Evolutionary conservation across 1,140 invertebrate species (phyloP).

Genomic region (Euura saliciscinereae): DNA sequence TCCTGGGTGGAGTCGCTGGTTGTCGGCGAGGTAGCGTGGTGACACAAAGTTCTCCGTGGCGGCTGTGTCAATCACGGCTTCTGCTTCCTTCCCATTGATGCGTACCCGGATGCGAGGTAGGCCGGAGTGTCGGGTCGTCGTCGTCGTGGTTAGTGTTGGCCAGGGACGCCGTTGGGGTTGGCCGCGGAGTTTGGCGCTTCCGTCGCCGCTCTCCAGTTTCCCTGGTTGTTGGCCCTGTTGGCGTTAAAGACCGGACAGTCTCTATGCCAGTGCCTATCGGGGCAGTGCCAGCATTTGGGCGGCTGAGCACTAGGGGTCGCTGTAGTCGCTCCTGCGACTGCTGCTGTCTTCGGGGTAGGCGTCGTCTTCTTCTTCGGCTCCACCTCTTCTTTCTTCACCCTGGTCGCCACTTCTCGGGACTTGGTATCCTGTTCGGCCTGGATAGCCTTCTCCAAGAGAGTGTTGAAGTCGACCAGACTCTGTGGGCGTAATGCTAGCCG

Average conservation of each 20-base stretch:
- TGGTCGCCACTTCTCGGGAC: neutral
- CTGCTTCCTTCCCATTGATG: neutral
- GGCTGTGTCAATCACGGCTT: constrained; percentile 21
- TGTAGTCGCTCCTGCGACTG: neutral
- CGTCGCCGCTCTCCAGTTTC: constrained; percentile 24
- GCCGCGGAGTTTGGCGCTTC: constrained; percentile 7
- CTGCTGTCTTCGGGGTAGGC: neutral
- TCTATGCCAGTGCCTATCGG: constrained; percentile 28
- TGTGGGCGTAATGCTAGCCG: constrained; percentile 2
- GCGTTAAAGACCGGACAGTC: constrained; percentile 25
- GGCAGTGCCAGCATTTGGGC: too few species aligned
- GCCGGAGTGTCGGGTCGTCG: neutral
- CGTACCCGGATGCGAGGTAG: constrained; percentile 18
- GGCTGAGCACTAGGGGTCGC: constrained; percentile 28
- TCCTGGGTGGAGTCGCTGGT: neutral
- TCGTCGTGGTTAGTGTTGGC: neutral
- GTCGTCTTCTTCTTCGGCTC: constrained; percentile 17
- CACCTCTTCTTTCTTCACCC: neutral
- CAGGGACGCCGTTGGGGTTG: constrained; percentile 3
- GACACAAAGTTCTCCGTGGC: constrained; percentile 24
- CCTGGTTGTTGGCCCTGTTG: constrained; percentile 4
- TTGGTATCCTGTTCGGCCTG: constrained; percentile 23
- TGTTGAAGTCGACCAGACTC: constrained; percentile 12
- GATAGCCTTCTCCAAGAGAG: constrained; percentile 9
- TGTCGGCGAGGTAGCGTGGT: neutral